phyloP scores from a whole-genome alignment of 2,113 vertebrate species.

The Pachycephala philippinensis region DNA sequence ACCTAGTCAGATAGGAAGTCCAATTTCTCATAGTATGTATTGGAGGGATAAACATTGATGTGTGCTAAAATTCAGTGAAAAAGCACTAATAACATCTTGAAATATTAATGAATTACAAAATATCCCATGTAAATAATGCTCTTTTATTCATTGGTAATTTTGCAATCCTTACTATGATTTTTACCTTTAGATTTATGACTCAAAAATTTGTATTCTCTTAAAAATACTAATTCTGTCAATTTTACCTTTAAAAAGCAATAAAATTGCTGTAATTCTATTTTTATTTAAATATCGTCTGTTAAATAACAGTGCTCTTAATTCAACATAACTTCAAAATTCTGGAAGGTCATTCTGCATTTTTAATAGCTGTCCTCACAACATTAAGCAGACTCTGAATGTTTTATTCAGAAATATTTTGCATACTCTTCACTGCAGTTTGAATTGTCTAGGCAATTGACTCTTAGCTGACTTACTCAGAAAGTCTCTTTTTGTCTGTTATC shows the following conservation, averaged over 20 bases:
- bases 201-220: neutral
- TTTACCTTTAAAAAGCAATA: neutral
- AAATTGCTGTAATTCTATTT: neutral
- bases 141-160: neutral
- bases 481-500: neutral
- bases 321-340: neutral
- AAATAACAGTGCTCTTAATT: neutral
- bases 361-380: neutral
- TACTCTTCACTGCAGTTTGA: neutral
- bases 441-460: neutral
- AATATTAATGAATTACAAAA: neutral
- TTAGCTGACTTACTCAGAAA: neutral
- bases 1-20: neutral
- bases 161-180: neutral
- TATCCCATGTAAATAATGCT: neutral
- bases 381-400: neutral
- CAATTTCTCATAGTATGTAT: neutral
- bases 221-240: neutral
- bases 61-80: neutral
- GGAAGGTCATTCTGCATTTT: neutral
- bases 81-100: neutral
- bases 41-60: neutral
- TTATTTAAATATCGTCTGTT: neutral
- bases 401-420: neutral
- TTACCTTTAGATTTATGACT: neutral